Conservation (phyloP, 2,113 vertebrate genomes). For the Odobenus rosmarus region DNA sequence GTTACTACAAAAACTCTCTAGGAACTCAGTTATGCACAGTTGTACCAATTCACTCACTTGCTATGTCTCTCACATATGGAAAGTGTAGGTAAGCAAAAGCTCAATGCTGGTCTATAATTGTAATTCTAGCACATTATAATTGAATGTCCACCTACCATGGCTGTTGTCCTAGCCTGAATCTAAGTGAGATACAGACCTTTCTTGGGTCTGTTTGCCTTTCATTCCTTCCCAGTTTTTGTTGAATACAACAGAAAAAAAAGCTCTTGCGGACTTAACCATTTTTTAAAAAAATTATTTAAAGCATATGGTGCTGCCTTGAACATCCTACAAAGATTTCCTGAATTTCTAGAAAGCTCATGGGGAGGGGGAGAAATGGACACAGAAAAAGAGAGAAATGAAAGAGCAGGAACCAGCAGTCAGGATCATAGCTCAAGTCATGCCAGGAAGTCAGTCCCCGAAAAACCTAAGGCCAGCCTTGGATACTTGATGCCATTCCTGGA, state of each 20-base stretch:
- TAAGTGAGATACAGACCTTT: not conserved
- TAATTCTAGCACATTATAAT: not conserved
- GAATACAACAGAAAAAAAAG: not conserved
- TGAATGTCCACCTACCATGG: not conserved
- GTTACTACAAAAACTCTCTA: not conserved
- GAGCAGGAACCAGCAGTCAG: not conserved
- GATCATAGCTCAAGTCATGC: not conserved
- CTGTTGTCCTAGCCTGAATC: not conserved
- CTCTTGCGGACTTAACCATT: not conserved
- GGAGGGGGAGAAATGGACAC: fast-evolving
- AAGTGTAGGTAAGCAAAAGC: not conserved
- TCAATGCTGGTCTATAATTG: not conserved
- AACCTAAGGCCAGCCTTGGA: not conserved
- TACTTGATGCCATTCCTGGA: not conserved
- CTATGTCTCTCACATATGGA: not conserved
- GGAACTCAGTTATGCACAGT: not conserved
- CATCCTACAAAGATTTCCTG: not conserved
- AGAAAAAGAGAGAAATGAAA: not conserved
- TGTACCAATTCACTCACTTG: not conserved
- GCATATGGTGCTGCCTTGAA: not conserved
- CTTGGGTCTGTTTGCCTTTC: not conserved
- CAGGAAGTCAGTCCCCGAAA: not conserved
- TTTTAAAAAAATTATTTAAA: not conserved
- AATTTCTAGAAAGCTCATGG: not conserved
- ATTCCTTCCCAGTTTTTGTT: not conserved